Base-by-base conservation (phyloP, 2,113 vertebrate genomes). In the Labeo rohita region DNA sequence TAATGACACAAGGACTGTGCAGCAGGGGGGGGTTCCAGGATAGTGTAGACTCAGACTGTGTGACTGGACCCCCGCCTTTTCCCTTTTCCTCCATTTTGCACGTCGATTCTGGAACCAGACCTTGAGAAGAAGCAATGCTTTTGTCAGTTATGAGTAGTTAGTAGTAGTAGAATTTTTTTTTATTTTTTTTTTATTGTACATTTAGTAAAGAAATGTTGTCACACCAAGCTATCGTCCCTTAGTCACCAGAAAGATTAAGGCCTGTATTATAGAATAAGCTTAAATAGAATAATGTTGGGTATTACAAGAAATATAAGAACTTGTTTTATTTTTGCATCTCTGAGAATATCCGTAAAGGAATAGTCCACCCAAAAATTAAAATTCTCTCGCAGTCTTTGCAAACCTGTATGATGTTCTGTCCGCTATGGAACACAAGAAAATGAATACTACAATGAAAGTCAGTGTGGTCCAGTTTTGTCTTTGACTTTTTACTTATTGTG, bases 101-200 rank as follows among this genome's bases (percentile, higher is more conserved):
- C 96, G 94, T 65, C 96, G 96, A 93, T 97, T 97, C 93, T 97
- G 96, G 92, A 97, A 97, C 96, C 96, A 97, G 81, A 97, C 96
- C 96, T 97, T 87, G 90, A 88, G 87, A 85, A 87, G 43, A 78
- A 78, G 77, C 12, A 11, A 28, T 54, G 28, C 23, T 18, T 77
- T 54, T 54, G 39, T 72, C 16, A 45, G 39, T 72, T 45, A 72
- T 8, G 11, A 72, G 54, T 21, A 56, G 18, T 61, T 61, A n/a
- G n/a, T n/a, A n/a, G n/a, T n/a, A n/a, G n/a, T n/a, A 61, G 0
- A 8, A 61, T 1, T 52, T 52, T 1, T 56, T 21, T n/a, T n/a
- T n/a, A n/a, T n/a, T 8, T 8, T 56, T 7, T 59, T 21, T 21
- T 52, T 52, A 4, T n/a, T 23, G 5, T 59, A 65, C 12, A 49